Base-by-base conservation (phyloP, 2,888 invertebrate genomes). In the Coenonympha glycerion region DNA sequence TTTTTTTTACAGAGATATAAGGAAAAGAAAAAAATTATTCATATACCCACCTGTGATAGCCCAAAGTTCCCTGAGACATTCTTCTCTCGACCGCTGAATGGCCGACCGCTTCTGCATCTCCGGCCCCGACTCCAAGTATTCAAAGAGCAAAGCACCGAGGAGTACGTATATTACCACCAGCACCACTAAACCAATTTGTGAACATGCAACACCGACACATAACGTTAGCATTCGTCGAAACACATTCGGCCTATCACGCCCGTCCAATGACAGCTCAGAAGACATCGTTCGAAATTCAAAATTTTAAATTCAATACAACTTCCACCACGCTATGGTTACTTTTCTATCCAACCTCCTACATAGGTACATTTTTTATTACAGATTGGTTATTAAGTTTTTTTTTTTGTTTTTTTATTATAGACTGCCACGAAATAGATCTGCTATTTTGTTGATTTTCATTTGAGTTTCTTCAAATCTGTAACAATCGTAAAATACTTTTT, bases 21-120 rank as follows among this genome's bases (percentile, higher is more conserved):
- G n/a, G n/a, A n/a, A n/a, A n/a, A n/a, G n/a, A n/a, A n/a, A n/a
- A n/a, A n/a, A n/a, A n/a, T n/a, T n/a, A n/a, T n/a, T n/a, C n/a
- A n/a, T n/a, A n/a, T n/a, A n/a, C n/a, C n/a, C n/a, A n/a, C 94
- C 93, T 89, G 93, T 93, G 62, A 93, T 93, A 58, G 92, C 90
- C 93, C 93, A 93, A 9, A 94, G 88, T 70, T 93, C 92, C 60
- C 90, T 89, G 60, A 93, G 74, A 61, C 93, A 93, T 72, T 91
- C 91, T 63, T 91, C 91, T 22, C 91, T 87, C 55, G 90, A 91
- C 58, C 89, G 83, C 63, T 90, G 88, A 57, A 92, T 90, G 28
- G 88, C 88, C 1, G 90, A 89, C 58, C 90, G 87, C 69, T 91
- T 90, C 63, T 90, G 88, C 58, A 90, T 85, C 63, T 91, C 90